Evolutionary conservation across 2,888 invertebrate genomes (phyloP).

Genomic region (Perithous albicinctus): DNA sequence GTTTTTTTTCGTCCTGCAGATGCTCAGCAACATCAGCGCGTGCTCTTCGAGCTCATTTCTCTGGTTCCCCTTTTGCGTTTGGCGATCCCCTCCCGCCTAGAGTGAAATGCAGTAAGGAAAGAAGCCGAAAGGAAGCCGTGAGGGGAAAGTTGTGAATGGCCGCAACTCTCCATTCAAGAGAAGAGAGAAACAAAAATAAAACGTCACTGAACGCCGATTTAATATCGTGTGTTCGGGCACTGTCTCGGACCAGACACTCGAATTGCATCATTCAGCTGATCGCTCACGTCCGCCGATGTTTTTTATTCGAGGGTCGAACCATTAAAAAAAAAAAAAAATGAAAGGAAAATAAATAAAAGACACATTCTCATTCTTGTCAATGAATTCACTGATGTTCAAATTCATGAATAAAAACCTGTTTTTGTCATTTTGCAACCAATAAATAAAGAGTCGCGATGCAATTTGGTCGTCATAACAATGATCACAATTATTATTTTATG

Average conservation of each 20-base stretch:
- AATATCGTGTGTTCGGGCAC: conserved; percentile 8
- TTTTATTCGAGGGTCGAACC: conserved; percentile 4
- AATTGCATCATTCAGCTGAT: conserved; percentile 26
- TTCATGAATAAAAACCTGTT: neutral
- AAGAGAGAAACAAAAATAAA: neutral
- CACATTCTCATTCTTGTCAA: neutral
- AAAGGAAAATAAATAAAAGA: conserved; percentile 8
- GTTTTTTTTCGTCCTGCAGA: conserved; percentile 53
- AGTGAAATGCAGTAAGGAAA: conserved; percentile 48
- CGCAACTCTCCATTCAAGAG: conserved; percentile 11
- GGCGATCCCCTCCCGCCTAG: neutral
- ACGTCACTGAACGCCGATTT: conserved; percentile 23
- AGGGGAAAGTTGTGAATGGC: conserved; percentile 61
- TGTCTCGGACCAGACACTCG: conserved; percentile 8
- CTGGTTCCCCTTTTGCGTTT: neutral
- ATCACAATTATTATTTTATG: too few species aligned
- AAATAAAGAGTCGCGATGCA: neutral
- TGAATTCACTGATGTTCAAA: neutral
- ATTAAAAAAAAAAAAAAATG: conserved; percentile 21
- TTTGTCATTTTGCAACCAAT: neutral
- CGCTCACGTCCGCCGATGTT: conserved; percentile 2
- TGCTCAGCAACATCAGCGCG: conserved; percentile 31
- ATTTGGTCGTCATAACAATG: neutral
- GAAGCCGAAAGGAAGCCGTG: conserved; percentile 34
- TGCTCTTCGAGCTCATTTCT: conserved; percentile 24